Conservation (phyloP, 2,113 vertebrate genomes). For the human (Homo sapiens) region DNA sequence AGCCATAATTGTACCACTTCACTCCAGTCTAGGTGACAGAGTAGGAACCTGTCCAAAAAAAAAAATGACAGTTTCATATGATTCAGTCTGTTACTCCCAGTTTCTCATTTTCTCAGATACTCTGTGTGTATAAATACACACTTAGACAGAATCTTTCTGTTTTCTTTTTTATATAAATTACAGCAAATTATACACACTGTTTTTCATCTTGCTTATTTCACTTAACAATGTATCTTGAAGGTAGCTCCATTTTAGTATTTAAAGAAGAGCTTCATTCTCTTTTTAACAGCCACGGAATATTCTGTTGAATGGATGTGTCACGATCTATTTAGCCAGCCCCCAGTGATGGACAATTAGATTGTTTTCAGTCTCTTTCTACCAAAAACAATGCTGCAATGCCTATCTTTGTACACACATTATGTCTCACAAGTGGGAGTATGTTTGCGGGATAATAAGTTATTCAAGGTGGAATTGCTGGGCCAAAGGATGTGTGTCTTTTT, state of each 20-base stretch:
- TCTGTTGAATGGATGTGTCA: neutral
- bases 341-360: neutral
- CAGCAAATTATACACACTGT: too few species aligned
- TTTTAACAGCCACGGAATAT: neutral
- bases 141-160: neutral
- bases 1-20: too few species aligned
- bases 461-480: neutral
- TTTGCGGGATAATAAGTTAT: neutral
- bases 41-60: too few species aligned
- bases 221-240: neutral
- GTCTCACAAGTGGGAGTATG: neutral
- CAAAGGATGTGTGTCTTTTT: conserved; percentile 4
- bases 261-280: neutral
- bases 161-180: neutral
- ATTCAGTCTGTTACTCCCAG: neutral
- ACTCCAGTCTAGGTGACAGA: too few species aligned
- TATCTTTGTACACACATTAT: neutral
- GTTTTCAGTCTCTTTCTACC: neutral
- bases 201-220: neutral
- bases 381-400: neutral
- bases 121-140: neutral
- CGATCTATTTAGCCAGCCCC: neutral
- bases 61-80: neutral
- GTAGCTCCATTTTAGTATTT: neutral
- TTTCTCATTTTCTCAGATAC: neutral